Conservation (phyloP, 2,113 vertebrate genomes). For the Ciconia boyciana region DNA sequence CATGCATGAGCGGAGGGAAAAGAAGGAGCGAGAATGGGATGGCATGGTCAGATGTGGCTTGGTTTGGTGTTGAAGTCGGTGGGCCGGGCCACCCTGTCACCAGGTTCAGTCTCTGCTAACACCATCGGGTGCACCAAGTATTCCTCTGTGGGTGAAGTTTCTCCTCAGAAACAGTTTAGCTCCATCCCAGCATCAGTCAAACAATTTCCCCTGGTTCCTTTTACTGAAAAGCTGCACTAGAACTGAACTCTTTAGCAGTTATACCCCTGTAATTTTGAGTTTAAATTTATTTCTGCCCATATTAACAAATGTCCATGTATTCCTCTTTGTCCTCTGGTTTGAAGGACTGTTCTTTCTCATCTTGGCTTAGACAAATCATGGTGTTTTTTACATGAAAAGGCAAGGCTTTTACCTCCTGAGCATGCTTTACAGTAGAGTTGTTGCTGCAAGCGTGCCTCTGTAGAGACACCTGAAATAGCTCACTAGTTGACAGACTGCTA, state of each 20-base stretch:
- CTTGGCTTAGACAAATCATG: background rate
- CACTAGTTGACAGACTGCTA: background rate
- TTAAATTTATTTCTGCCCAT: background rate
- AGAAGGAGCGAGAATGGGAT: background rate
- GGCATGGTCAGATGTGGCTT: background rate
- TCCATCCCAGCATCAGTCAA: background rate
- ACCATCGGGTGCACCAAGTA: too few relatives aligned
- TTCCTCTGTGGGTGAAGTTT: background rate
- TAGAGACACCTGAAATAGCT: background rate
- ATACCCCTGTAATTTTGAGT: background rate
- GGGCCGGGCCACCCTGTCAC: background rate
- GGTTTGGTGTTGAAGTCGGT: background rate
- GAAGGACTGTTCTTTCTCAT: background rate
- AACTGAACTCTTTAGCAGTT: background rate
- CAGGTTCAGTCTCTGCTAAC: background rate
- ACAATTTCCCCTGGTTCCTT: accelerated
- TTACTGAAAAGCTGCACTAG: background rate
- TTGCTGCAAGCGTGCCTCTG: background rate
- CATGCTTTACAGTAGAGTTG: background rate
- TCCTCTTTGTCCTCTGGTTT: background rate
- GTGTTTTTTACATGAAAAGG: background rate
- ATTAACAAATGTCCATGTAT: background rate
- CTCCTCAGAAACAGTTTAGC: background rate
- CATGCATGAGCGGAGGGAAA: background rate
- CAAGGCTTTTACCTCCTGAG: background rate